A percentile compares a stretch with the other conserved stretches of the same genome.
Conservation (phyloP, 2,888 invertebrate genomes). For the Microctonus brassicae region DNA sequence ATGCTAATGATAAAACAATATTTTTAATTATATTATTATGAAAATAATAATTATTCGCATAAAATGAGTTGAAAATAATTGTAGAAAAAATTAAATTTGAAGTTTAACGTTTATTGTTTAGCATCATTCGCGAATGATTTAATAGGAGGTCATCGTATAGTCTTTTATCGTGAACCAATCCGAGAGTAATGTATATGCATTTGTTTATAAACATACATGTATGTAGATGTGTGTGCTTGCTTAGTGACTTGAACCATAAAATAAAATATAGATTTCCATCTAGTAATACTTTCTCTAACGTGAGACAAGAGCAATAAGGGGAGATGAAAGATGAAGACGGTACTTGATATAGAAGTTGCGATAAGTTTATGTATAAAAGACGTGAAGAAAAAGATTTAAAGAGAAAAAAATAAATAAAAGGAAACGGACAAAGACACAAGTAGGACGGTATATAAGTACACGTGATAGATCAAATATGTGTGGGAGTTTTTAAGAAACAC, state of each 20-base stretch:
- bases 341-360: background rate
- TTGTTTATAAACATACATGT: constrained; percentile 35
- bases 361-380: background rate
- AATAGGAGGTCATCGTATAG: constrained; percentile 24
- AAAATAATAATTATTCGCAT: background rate
- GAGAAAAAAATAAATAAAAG: background rate
- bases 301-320: constrained; percentile 35
- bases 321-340: constrained; percentile 1
- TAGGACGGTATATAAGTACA: constrained; percentile 33
- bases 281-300: constrained; percentile 68
- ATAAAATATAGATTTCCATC: constrained; percentile 70
- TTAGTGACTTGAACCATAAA: constrained; percentile 57
- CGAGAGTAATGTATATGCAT: constrained; percentile 29
- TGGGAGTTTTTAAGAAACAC: constrained; percentile 60
- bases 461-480: constrained; percentile 48
- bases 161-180: constrained; percentile 40
- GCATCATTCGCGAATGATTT: constrained; percentile 23
- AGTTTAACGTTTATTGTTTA: too few species aligned
- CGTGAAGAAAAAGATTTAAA: background rate
- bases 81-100: too few species aligned
- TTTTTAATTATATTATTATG: background rate
- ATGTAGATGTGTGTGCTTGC: constrained; percentile 13
- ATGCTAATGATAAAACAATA: too few species aligned
- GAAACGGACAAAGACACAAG: constrained; percentile 22
- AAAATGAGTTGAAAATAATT: too few species aligned